Base-by-base conservation (phyloP, 2,113 vertebrate genomes). In the Neogale vison region DNA sequence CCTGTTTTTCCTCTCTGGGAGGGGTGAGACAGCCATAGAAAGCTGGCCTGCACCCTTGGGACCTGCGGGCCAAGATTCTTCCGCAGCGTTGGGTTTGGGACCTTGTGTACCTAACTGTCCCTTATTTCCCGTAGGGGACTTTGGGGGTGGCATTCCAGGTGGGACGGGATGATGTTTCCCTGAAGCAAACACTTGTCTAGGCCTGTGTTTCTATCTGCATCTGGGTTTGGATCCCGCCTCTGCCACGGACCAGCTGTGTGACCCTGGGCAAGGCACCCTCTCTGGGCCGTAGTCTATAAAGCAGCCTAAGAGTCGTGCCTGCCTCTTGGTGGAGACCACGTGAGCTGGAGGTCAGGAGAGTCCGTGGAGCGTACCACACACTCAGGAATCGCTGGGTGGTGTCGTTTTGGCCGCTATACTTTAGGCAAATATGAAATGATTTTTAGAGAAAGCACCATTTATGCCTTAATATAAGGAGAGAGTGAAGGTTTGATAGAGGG, bases 331-430 rank as follows among this genome's bases (percentile, higher is more conserved):
- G 36, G n/a, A 74, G 26, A 72, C 7, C n/a, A 45, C 9, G 29
- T 47, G 45, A 52, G 18, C 74, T 81, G 55, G 29, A 63, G 3
- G 24, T 50, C 47, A 55, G 47, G 59, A 13, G 36, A 15, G 13
- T 34, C 59, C 47, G 7, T 34, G 71, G 67, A 4, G 21, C 20
- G 13, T 0, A 34, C 17, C 2, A 12, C 29, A 71, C 6, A 14
- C 63, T n/a, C 72, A 10, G 0, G 14, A 3, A 36, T 24, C 1
- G 1, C 7, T 50, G 36, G 26, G 36, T 36, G 36, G 12, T n/a
- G 13, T 9, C 18, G 15, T 34, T 3, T 42, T 1, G 4, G 9
- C 6, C 0, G 14, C 61, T 29, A 34, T 31, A 24, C 39, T 45
- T 81, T 10, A 61, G 7, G 13, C 69, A 52, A 72, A 23, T 6